These are phyloP conservation scores for Apolygus lucorum DNA, from an alignment of 1,140 invertebrate genomes.

Conservation along the genomic window DNA sequence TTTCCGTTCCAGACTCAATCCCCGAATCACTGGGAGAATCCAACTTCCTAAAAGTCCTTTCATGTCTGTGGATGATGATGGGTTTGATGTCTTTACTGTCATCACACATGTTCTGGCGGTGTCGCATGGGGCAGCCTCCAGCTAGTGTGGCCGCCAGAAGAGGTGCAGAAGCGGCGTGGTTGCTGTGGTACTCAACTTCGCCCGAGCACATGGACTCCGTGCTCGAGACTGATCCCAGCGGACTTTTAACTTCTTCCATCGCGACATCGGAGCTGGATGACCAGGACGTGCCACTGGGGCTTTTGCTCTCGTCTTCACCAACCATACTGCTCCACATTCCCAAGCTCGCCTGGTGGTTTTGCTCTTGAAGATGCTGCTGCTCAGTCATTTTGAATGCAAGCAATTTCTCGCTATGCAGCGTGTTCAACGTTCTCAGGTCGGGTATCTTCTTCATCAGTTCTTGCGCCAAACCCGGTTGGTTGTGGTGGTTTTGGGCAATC, in stretches of 20 bases:
- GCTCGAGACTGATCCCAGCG: conserved; percentile 74
- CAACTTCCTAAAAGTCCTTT: conserved; percentile 63
- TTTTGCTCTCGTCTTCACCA: conserved; percentile 41
- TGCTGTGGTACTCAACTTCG: conserved; percentile 44
- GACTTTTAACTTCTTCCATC: conserved; percentile 70
- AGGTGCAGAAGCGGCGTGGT: conserved; percentile 53
- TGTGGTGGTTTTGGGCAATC: conserved; percentile 74
- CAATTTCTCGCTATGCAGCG: conserved; percentile 90
- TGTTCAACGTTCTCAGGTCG: conserved; percentile 88
- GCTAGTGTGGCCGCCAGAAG: conserved; percentile 67
- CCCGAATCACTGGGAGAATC: conserved; percentile 87
- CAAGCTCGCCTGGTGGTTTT: conserved; percentile 40
- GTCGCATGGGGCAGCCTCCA: conserved; percentile 54
- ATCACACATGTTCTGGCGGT: conserved; percentile 56
- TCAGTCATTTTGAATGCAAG: conserved; percentile 86
- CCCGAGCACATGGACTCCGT: conserved; percentile 64
- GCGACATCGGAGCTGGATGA: conserved; percentile 57
- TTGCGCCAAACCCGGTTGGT: conserved; percentile 65
- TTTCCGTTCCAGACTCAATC: conserved; percentile 85
- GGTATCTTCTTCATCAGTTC: conserved; percentile 90
- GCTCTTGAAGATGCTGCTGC: conserved; percentile 61
- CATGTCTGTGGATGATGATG: conserved; percentile 33
- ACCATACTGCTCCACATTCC: conserved; percentile 46
- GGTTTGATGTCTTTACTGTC: conserved; percentile 60
- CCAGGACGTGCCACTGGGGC: conserved; percentile 52